phyloP scores from a whole-genome alignment of 2,797 vertebrate species.

The Enteromius unitaeniatus region DNA sequence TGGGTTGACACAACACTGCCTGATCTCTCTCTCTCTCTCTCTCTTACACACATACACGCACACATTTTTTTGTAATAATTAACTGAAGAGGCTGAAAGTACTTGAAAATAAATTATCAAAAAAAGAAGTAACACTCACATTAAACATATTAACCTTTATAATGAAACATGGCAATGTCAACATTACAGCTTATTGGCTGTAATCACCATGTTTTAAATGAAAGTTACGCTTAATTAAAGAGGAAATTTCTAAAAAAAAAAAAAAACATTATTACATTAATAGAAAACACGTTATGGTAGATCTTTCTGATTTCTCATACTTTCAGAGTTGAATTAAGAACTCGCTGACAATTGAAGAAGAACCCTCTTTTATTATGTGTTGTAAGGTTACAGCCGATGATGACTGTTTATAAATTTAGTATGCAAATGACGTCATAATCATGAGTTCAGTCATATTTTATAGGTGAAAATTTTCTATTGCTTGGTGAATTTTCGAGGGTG shows the following conservation, averaged over 20 bases:
- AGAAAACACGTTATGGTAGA: background rate
- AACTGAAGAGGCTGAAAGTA: slow-evolving; percentile 25
- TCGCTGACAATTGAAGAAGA: background rate
- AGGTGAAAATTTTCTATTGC: background rate
- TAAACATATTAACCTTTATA: background rate
- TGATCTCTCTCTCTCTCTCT: background rate
- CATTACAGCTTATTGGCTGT: background rate
- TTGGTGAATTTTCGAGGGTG: background rate
- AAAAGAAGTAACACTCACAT: background rate
- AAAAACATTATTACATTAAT: background rate
- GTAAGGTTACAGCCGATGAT: too few relatives aligned
- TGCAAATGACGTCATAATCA: background rate
- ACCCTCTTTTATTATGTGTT: background rate
- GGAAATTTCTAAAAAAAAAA: background rate
- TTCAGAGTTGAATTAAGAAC: background rate
- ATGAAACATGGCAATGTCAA: background rate
- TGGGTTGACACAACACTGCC: slow-evolving; percentile 30
- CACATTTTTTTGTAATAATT: slow-evolving; percentile 31
- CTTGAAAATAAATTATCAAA: slow-evolving; percentile 30
- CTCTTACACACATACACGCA: background rate
- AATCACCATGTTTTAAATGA: background rate
- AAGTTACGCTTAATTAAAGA: background rate
- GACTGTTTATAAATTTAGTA: background rate
- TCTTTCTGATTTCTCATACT: background rate
- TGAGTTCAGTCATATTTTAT: background rate